Evolutionary conservation across 2,888 invertebrate genomes (phyloP).

Genomic region (Linnaemya vulpina): DNA sequence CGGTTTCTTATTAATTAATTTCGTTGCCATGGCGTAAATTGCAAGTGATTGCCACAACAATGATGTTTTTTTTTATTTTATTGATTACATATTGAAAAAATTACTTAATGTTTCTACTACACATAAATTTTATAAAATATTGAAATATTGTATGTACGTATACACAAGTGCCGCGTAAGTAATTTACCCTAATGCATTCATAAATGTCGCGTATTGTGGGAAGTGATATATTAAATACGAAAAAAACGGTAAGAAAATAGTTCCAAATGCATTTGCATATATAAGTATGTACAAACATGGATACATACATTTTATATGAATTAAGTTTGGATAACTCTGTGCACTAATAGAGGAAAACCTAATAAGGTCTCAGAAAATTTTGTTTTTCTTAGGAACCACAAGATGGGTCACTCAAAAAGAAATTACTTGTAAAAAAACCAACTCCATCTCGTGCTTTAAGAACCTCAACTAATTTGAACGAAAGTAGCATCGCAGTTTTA

Average conservation of each 20-base stretch:
- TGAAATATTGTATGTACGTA: neutral
- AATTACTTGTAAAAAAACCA: slow-evolving; percentile 5
- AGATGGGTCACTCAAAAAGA: neutral
- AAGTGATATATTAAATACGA: slow-evolving; percentile 40
- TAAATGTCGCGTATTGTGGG: slow-evolving; percentile 49
- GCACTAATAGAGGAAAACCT: neutral
- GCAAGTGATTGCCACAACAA: slow-evolving; percentile 37
- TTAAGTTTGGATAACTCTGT: neutral
- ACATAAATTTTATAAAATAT: slow-evolving; percentile 4
- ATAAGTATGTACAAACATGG: slow-evolving; percentile 1
- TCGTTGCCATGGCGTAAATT: slow-evolving; percentile 26
- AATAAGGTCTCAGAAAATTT: neutral
- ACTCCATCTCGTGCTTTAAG: slow-evolving; percentile 7
- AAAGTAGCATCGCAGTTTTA: neutral
- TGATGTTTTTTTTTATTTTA: slow-evolving; percentile 34
- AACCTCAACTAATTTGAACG: neutral
- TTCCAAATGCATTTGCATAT: neutral
- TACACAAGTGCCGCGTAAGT: neutral
- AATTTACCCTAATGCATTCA: neutral
- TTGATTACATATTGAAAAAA: slow-evolving; percentile 48
- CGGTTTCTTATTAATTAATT: neutral
- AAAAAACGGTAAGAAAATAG: slow-evolving; percentile 41
- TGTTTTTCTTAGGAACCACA: slow-evolving; percentile 9
- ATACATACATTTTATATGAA: no score
- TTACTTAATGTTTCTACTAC: no score